Evolutionary conservation across 2,888 invertebrate species (phyloP).

Genomic region (Meteorus colon): DNA sequence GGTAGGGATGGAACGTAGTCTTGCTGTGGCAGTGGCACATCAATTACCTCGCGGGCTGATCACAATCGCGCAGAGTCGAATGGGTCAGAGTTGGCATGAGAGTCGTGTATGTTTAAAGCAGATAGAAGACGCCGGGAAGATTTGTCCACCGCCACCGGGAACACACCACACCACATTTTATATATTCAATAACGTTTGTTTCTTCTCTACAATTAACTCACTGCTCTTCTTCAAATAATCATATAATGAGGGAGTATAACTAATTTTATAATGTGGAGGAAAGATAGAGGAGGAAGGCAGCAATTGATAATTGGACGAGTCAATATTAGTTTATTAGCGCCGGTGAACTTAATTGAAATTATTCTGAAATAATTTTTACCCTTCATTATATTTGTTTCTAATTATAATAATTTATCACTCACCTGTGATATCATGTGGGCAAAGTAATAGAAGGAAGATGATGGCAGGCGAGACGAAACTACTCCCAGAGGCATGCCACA

Average conservation of each 20-base stretch:
- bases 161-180: conserved; percentile 64
- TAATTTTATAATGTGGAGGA: background rate
- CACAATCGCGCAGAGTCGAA: conserved; percentile 42
- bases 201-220: background rate
- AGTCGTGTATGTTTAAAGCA: conserved; percentile 58
- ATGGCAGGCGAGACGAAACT: conserved; percentile 83
- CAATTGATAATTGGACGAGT: background rate
- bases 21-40: conserved; percentile 66
- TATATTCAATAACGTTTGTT: conserved; percentile 40
- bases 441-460: conserved; percentile 83
- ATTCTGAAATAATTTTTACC: background rate
- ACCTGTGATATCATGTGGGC: conserved; percentile 86
- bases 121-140: conserved; percentile 55
- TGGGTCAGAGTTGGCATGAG: conserved; percentile 46
- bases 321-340: background rate
- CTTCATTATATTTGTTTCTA: background rate
- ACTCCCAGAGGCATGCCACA: conserved; percentile 88
- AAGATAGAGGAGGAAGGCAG: background rate
- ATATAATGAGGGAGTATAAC: background rate
- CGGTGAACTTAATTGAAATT: background rate
- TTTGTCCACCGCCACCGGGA: conserved; percentile 68
- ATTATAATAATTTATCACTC: conserved; percentile 69
- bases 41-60: conserved; percentile 68
- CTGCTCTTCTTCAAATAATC: background rate
- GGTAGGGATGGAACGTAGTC: conserved; percentile 75